phyloP scores from a whole-genome alignment of 1,140 invertebrate genomes.

The Tetramorium simillimum region DNA sequence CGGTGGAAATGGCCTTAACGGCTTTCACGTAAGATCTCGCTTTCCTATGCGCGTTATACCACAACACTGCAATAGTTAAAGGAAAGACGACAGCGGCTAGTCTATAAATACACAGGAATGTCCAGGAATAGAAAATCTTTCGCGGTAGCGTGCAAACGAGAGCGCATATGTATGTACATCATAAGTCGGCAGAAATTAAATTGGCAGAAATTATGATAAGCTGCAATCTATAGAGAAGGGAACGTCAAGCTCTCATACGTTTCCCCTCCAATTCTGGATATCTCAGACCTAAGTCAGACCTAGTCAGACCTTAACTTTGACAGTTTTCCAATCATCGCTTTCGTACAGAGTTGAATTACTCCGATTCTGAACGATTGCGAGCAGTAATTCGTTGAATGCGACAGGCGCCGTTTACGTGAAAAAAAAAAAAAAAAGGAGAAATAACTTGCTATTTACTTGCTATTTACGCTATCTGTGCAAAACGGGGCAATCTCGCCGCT shows the following conservation, averaged over 20 bases:
- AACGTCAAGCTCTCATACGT: background rate
- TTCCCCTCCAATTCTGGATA: background rate
- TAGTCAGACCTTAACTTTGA: background rate
- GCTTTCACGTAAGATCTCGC: slow-evolving; percentile 76
- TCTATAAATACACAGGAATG: slow-evolving; percentile 80
- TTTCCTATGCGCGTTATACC: slow-evolving; percentile 70
- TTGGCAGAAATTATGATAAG: slow-evolving; percentile 41
- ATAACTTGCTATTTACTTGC: background rate
- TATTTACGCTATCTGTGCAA: background rate
- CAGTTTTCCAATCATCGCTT: background rate
- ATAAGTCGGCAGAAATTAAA: background rate
- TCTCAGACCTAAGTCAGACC: no score
- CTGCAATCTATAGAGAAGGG: slow-evolving; percentile 26
- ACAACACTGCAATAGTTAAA: slow-evolving; percentile 46
- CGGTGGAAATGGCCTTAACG: slow-evolving; percentile 68
- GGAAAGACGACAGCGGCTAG: slow-evolving; percentile 57
- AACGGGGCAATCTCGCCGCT: background rate
- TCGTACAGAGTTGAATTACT: background rate
- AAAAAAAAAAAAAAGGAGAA: no score
- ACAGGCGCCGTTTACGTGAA: no score
- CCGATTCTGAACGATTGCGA: background rate
- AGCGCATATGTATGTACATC: background rate
- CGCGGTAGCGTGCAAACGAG: slow-evolving; percentile 52
- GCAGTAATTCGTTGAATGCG: background rate
- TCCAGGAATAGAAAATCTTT: slow-evolving; percentile 82